These are phyloP conservation scores for Euwallacea similis DNA, from an alignment of 1,140 invertebrate species.

Conservation along the genomic window DNA sequence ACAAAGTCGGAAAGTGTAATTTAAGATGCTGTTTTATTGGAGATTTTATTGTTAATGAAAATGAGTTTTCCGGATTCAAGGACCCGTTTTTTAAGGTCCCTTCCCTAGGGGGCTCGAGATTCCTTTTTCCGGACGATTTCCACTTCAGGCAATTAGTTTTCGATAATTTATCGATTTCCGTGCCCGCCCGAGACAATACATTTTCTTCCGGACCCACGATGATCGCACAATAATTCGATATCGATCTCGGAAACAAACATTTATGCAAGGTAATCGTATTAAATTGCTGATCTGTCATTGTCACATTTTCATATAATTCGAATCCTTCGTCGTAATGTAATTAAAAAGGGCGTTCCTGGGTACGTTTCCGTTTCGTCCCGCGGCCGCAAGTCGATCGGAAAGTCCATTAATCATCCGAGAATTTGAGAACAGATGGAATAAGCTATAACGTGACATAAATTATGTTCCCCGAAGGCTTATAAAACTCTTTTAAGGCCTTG, in stretches of 20 bases:
- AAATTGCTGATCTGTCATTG: constrained; percentile 26
- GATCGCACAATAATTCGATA: constrained; percentile 19
- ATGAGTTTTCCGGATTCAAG: constrained; percentile 22
- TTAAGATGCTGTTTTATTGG: constrained; percentile 40
- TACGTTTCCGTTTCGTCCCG: not conserved
- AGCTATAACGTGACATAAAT: too few relatives aligned
- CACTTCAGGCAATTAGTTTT: not conserved
- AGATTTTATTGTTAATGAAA: constrained; percentile 39
- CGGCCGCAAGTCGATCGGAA: not conserved
- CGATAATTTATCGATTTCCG: not conserved
- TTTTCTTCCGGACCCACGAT: not conserved
- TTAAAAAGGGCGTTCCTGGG: constrained; percentile 19
- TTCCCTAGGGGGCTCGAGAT: constrained; percentile 5
- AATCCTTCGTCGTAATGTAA: constrained; percentile 11
- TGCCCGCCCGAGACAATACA: not conserved
- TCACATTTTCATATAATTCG: constrained; percentile 22
- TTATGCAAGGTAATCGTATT: constrained; percentile 26
- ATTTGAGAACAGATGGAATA: too few relatives aligned
- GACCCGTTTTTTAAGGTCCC: constrained; percentile 17
- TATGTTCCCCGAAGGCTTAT: too few relatives aligned
- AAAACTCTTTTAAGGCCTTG: too few relatives aligned
- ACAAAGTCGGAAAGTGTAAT: constrained; percentile 50
- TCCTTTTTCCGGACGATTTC: constrained; percentile 9
- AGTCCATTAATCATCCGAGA: not conserved
- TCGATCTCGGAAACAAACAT: constrained; percentile 21